Conservation (phyloP, 2,113 vertebrate species). For the Merops nubicus region DNA sequence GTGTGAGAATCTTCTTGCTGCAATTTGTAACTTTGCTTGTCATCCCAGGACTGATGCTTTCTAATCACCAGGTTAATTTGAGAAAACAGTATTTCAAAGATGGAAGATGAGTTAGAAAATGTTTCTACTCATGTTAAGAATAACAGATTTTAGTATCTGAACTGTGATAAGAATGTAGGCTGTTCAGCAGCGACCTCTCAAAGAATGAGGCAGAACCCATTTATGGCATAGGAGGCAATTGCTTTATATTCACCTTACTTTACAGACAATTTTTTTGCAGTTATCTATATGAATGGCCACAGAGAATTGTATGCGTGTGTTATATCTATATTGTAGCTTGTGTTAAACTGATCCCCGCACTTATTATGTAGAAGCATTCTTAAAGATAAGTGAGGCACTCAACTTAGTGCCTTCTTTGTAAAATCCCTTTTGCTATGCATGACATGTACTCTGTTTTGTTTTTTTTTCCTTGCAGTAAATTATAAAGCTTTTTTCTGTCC, state of each 20-base stretch:
- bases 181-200: slow-evolving; percentile 8
- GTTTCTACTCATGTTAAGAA: background rate
- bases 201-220: slow-evolving; percentile 27
- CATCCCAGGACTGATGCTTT: background rate
- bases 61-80: background rate
- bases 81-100: background rate
- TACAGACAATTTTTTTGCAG: slow-evolving; percentile 24
- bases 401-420: slow-evolving; percentile 66
- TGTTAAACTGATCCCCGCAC: slow-evolving; percentile 40
- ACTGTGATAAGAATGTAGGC: background rate
- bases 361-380: slow-evolving; percentile 46
- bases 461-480: slow-evolving; percentile 58
- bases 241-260: slow-evolving; percentile 50
- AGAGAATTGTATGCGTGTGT: background rate
- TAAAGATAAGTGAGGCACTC: slow-evolving; percentile 64
- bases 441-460: slow-evolving; percentile 55
- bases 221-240: slow-evolving; percentile 28
- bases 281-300: slow-evolving; percentile 37
- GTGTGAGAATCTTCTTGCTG: background rate
- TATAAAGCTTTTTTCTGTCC: slow-evolving; percentile 68
- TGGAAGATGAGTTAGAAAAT: background rate
- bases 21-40: background rate
- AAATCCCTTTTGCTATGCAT: slow-evolving; percentile 69
- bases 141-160: slow-evolving; percentile 35
- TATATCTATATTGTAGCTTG: slow-evolving; percentile 36